Base-by-base conservation (phyloP, 2,888 invertebrate genomes). In the Latrodectus hesperus region DNA sequence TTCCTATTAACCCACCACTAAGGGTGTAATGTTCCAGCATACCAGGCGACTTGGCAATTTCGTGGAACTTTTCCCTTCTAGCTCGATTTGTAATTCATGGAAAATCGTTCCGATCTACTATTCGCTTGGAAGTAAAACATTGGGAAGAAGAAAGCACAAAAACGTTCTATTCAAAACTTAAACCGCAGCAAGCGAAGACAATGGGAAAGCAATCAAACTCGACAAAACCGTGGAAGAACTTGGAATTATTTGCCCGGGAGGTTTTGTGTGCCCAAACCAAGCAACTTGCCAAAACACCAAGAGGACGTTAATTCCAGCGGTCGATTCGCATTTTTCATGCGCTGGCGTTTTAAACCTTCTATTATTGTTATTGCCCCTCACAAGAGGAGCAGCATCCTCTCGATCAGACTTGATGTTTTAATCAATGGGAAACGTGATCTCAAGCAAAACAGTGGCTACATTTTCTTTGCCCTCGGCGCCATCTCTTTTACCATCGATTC, bases 381-480 rank as follows among this genome's bases (percentile, higher is more conserved):
- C n/a, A 64, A 55, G 68, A 67, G 81, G 74, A 22, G 38, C 55
- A 67, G 26, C 65, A 22, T 60, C 73, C n/a, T 16, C 55, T 38
- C 4, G 38, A 38, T 38, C 38, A 1, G 38, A 74, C 77, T 73
- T 84, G 78, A 78, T 67, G 73, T 73, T 72, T 68, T 80, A 80
- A 86, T 86, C 85, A 86, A 86, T 71, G 80, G 76, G 70, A 51
- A 80, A 86, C 85, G 85, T 86, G 85, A 86, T 76, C 85, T 71
- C 71, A 26, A 55, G 80, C 80, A 80, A 86, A 86, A 80, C 85
- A 80, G 52, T 51, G 71, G 83, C 68, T 78, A 64, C 12, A 51
- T 53, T 72, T 65, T 75, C 77, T 84, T 51, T 14, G 38, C 77
- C 68, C 68, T 26, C 51, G 60, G 85, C 70, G 70, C 70, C 55